Conservation (phyloP, 2,797 vertebrate genomes). For the Melanotaenia maccullochi region DNA sequence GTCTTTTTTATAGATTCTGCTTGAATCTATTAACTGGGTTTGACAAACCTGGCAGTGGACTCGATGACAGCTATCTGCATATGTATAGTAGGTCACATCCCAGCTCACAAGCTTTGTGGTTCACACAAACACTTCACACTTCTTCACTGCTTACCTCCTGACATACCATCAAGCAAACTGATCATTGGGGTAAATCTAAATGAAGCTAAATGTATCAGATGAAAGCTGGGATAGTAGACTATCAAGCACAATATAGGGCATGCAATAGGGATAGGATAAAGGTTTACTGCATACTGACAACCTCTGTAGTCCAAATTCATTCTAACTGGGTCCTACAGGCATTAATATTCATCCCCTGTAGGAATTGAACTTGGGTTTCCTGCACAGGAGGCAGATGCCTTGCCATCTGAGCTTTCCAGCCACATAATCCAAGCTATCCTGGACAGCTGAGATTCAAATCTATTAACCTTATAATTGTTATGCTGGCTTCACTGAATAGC, state of each 20-base stretch:
- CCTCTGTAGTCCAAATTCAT: no score
- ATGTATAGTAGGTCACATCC: conserved; percentile 26
- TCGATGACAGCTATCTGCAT: conserved; percentile 39
- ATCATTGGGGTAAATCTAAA: conserved; percentile 68
- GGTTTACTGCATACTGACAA: no score
- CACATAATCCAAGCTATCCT: no score
- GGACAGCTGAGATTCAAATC: no score
- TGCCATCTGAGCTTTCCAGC: no score
- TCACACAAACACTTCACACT: conserved; percentile 42
- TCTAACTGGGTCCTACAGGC: no score
- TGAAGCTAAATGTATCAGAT: conserved; percentile 61
- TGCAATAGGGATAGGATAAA: no score
- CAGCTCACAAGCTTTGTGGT: conserved; percentile 40
- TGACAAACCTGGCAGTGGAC: conserved; percentile 32
- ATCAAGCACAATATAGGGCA: background rate
- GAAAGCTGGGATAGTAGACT: conserved; percentile 55
- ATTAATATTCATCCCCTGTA: no score
- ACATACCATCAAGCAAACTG: conserved; percentile 53
- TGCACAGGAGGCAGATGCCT: no score
- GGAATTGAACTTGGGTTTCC: no score
- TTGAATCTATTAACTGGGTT: conserved; percentile 40
- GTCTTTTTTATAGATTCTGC: conserved; percentile 34
- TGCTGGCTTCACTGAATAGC: no score
- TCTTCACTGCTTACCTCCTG: conserved; percentile 45
- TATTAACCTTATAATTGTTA: no score